phyloP scores from a whole-genome alignment of 2,888 invertebrate genomes.

The Ochropleura leucogaster region DNA sequence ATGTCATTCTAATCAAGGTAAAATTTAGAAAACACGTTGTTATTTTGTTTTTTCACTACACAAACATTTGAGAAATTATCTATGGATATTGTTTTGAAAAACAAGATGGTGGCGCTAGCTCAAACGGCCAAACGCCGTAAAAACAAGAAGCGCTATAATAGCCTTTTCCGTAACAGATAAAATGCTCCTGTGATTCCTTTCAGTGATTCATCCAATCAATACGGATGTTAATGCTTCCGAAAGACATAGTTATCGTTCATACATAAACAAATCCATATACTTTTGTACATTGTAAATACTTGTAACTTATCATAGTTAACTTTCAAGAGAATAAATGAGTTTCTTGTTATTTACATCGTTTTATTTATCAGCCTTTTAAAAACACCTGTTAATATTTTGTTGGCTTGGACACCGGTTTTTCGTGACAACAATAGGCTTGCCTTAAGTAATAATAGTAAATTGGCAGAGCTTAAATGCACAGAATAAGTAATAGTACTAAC shows the following conservation, averaged over 20 bases:
- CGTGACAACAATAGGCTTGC: background rate
- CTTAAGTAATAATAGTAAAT: background rate
- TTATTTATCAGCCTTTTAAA: constrained; percentile 9
- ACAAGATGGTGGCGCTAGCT: background rate
- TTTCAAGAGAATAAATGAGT: constrained; percentile 52
- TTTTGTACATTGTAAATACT: constrained; percentile 60
- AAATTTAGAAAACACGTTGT: too few relatives aligned
- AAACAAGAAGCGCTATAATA: background rate
- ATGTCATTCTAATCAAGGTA: background rate
- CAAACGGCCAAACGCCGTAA: background rate
- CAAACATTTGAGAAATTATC: background rate
- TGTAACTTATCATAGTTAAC: constrained; percentile 53
- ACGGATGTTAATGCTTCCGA: constrained; percentile 27
- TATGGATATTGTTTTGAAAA: background rate
- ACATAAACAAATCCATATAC: constrained; percentile 18
- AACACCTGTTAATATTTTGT: background rate
- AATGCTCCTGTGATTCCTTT: constrained; percentile 12
- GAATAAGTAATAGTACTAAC: too few relatives aligned
- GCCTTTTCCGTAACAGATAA: background rate
- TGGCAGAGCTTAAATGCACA: background rate
- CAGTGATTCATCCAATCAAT: background rate
- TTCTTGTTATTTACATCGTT: constrained; percentile 56
- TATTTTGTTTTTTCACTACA: background rate
- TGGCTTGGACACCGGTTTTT: background rate
- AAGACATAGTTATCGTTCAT: constrained; percentile 19